A percentile compares a stretch with the other conserved stretches of the same genome.
Evolutionary conservation across 2,888 invertebrate species (phyloP).

Genomic region (Pristionchus mayeri): DNA sequence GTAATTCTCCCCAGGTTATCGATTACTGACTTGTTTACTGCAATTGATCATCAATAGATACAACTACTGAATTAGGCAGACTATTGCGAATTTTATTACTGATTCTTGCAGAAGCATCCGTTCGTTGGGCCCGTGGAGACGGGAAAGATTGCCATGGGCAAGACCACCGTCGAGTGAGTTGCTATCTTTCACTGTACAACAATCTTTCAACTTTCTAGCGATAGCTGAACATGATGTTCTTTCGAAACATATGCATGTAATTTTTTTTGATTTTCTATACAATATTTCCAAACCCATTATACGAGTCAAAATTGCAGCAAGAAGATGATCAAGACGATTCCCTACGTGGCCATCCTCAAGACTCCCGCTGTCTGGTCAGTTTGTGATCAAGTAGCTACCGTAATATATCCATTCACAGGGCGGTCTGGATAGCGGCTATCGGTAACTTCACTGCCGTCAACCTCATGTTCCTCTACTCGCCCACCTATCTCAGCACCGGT

Average conservation of each 20-base stretch:
- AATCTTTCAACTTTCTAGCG: neutral
- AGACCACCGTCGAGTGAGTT: slow-evolving; percentile 50
- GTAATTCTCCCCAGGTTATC: slow-evolving; percentile 57
- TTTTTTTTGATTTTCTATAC: neutral
- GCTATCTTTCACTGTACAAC: neutral
- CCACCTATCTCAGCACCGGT: slow-evolving; percentile 57
- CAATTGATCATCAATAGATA: neutral
- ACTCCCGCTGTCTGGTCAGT: slow-evolving; percentile 66
- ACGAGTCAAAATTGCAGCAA: slow-evolving; percentile 59
- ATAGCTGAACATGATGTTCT: neutral
- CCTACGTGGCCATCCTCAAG: slow-evolving; percentile 62
- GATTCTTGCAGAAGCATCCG: slow-evolving; percentile 60
- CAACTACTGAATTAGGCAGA: too few relatives aligned
- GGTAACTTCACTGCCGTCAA: slow-evolving; percentile 69
- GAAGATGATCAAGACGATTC: slow-evolving; percentile 59
- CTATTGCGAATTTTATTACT: neutral
- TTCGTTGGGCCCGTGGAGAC: slow-evolving; percentile 66
- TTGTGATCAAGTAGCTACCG: neutral
- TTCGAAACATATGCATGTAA: neutral
- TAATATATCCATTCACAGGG: neutral
- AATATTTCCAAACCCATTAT: neutral
- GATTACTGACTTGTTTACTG: neutral
- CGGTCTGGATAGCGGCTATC: slow-evolving; percentile 69
- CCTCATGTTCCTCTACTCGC: slow-evolving; percentile 69
- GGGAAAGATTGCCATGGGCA: slow-evolving; percentile 68